Percentiles rank a stretch among this genome's conserved stretches.
Conservation (phyloP, 2,113 vertebrate species). For the Lipophrys pholis region DNA sequence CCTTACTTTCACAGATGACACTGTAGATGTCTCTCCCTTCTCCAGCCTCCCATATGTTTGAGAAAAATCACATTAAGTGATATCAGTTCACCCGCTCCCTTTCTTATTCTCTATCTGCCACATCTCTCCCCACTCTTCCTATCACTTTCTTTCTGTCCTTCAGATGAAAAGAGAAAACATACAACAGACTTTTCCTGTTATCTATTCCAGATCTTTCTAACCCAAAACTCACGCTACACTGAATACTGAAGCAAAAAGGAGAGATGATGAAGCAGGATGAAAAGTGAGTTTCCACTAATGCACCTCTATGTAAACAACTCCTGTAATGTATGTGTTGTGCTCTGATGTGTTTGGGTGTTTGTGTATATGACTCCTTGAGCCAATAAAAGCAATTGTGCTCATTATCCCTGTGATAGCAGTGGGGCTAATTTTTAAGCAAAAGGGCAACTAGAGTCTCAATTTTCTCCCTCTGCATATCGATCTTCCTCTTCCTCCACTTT, state of each 20-base stretch:
- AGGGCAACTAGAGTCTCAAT: not conserved
- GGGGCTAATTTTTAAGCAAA: conserved; percentile 8
- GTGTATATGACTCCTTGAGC: too few species aligned
- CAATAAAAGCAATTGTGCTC: too few species aligned
- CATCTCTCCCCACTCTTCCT: conserved; percentile 5
- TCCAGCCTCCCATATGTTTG: conserved; percentile 4
- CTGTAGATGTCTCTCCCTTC: conserved; percentile 4
- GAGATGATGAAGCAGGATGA: conserved; percentile 6
- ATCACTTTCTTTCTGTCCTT: conserved; percentile 2
- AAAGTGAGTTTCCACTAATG: not conserved
- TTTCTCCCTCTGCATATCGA: not conserved
- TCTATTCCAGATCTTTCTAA: conserved; percentile 13
- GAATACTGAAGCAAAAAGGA: conserved; percentile 21
- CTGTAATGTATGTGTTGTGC: not conserved
- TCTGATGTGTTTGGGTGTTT: too few species aligned
- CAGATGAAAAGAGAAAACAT: conserved; percentile 34
- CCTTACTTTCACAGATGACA: conserved; percentile 7
- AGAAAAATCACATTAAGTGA: conserved; percentile 13
- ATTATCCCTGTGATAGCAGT: not conserved
- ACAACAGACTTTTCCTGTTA: conserved; percentile 18
- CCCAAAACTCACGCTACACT: conserved; percentile 27
- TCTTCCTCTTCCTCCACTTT: conserved; percentile 21
- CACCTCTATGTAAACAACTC: not conserved
- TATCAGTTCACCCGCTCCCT: conserved; percentile 29
- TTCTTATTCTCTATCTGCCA: not conserved